Base-by-base conservation (phyloP, 37 sponge, comb jelly and placozoan genomes). In the Hormiphora californensis region DNA sequence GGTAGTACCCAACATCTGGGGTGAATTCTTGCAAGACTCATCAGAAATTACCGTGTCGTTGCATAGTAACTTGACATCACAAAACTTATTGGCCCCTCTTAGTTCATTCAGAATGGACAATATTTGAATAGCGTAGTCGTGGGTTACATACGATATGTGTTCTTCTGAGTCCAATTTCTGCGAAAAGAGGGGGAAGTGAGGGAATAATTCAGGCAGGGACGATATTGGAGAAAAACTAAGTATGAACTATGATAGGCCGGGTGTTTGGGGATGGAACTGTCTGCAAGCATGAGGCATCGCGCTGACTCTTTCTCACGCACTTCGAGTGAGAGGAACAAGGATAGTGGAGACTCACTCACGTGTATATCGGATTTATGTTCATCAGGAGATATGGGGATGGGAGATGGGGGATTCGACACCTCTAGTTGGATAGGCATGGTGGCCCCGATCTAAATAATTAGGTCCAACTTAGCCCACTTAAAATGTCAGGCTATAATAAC, bases 101-200 rank as follows among this genome's bases (percentile, higher is more conserved):
- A 65, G 37, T 36, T 65, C 67, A 38, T 65, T 65, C 67, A 65
- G 32, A 32, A 65, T 65, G 30, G 21, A 35, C 33, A 65, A 19
- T 33, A 65, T 65, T 38, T 65, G 67, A 7, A 36, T 65, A 32
- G 67, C 67, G 67, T 65, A 65, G 67, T 65, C 67, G 38, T 65
- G 67, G 33, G 67, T 38, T 38, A 65, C 35, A 38, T 65, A 65
- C 17, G 67, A 65, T 4, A 65, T 65, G 17, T 65, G n/a, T n/a
- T n/a, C n/a, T n/a, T n/a, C n/a, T n/a, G n/a, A n/a, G n/a, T n/a
- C n/a, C n/a, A n/a, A n/a, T n/a, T n/a, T n/a, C n/a, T n/a, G n/a
- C n/a, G n/a, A n/a, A n/a, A n/a, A n/a, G n/a, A n/a, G n/a, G n/a
- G n/a, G n/a, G n/a, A n/a, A n/a, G n/a, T n/a, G n/a, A n/a, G n/a